These are phyloP conservation scores for Motacilla alba DNA, from an alignment of 2,113 vertebrate genomes.

Conservation along the genomic window DNA sequence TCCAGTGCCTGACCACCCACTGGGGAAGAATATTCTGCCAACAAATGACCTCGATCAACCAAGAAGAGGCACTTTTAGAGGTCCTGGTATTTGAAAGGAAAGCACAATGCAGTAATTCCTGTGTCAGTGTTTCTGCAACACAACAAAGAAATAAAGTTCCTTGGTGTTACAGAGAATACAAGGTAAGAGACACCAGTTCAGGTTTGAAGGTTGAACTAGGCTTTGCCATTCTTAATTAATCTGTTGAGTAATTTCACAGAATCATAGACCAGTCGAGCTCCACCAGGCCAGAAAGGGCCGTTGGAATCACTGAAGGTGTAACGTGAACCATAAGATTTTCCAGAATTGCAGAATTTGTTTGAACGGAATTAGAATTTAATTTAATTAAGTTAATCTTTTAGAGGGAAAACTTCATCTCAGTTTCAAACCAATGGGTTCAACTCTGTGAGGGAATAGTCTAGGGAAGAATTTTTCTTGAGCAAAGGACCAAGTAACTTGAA, in stretches of 20 bases:
- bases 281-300: background rate
- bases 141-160: background rate
- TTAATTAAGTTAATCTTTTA: background rate
- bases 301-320: background rate
- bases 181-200: background rate
- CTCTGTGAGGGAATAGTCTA: background rate
- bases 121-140: background rate
- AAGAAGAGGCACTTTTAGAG: background rate
- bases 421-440: background rate
- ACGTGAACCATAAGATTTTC: background rate
- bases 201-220: background rate
- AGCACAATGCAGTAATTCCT: background rate
- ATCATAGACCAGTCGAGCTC: background rate
- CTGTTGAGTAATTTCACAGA: background rate
- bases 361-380: slow-evolving; percentile 1
- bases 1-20: rapidly evolving
- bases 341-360: background rate
- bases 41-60: rapidly evolving
- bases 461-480: slow-evolving; percentile 11
- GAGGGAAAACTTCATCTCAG: background rate
- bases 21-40: background rate
- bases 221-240: background rate
- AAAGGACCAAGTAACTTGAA: background rate
- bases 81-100: background rate
- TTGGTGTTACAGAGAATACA: background rate